Base-by-base conservation (phyloP, 2,888 invertebrate species). In the Ferdinandea cuprea region DNA sequence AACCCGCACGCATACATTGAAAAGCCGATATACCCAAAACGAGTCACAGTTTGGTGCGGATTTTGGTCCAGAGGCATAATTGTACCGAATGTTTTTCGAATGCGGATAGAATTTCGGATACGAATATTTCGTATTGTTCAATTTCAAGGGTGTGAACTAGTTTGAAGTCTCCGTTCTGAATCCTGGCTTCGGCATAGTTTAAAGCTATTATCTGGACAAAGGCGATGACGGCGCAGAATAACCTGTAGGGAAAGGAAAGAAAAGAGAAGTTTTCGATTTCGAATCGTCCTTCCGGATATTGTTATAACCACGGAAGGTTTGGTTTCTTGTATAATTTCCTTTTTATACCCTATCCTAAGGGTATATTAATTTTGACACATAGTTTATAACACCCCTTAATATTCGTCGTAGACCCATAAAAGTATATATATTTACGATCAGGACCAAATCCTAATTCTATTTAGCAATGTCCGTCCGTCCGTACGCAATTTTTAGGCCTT, bases 141-240 rank as follows among this genome's bases (percentile, higher is more conserved):
- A 71, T 59, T 59, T 71, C 35, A 17, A 71, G 9, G 1, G 11
- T 21, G 28, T 71, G 59, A 19, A 59, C 11, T 6, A 59, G n/a
- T 40, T 72, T 72, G 7, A 59, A 15, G 9, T 72, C 37, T 11
- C 61, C 72, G 13, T 61, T 50, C 1, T 72, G 52, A 6, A 72
- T 71, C 15, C 19, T 71, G n/a, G 59, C 59, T 32, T 44, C 59
- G 15, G 48, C 69, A 8, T 37, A 11, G 9, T 42, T 42, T 25
- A 54, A 46, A 1, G 35, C 7, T 3, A 69, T 13, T 17, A 44
- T 19, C 30, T 69, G 44, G 11, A 44, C 42, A 50, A 19, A 17
- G 9, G 2, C 42, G 42, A 42, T 17, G 42, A 42, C 42, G 9
- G 19, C 13, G 30, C 46, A 46, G n/a, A 46, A n/a, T 21, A 46